These are phyloP conservation scores for Gila robusta DNA, from an alignment of 2,797 vertebrate genomes.

Conservation along the genomic window DNA sequence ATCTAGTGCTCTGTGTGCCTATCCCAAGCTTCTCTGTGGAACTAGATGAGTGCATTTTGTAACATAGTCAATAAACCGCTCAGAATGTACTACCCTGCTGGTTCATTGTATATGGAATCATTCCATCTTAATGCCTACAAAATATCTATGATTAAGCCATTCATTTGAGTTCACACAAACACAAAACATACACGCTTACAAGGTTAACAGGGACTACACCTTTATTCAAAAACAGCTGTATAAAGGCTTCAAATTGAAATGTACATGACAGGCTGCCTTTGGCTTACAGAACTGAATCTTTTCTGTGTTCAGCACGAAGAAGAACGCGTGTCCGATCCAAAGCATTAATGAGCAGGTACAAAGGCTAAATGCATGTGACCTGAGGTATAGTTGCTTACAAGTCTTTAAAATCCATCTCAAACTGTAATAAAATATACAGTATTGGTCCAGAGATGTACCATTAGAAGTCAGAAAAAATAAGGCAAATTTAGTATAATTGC, in stretches of 20 bases:
- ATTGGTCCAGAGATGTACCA: constrained; percentile 42
- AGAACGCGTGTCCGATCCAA: neutral
- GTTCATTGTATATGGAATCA: constrained; percentile 19
- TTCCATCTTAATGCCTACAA: neutral
- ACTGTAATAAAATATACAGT: constrained; percentile 59
- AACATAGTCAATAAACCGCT: constrained; percentile 76
- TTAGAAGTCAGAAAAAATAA: constrained; percentile 37
- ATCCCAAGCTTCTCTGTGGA: constrained; percentile 77
- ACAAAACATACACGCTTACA: constrained; percentile 29
- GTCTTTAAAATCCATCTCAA: constrained; percentile 56
- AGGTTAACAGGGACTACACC: constrained; percentile 53
- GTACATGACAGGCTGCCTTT: constrained; percentile 53
- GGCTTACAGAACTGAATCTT: constrained; percentile 20
- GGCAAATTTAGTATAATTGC: constrained; percentile 19
- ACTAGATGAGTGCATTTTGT: constrained; percentile 84
- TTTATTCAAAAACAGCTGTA: constrained; percentile 68
- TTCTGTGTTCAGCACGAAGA: constrained; percentile 1
- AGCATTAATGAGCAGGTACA: constrained; percentile 45
- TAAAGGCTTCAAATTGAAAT: constrained; percentile 65
- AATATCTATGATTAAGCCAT: neutral
- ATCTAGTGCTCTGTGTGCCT: constrained; percentile 80
- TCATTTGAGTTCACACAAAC: neutral
- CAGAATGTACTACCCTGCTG: constrained; percentile 66
- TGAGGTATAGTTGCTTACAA: constrained; percentile 76
- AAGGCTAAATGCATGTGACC: constrained; percentile 70